Evolutionary conservation across 2,888 invertebrate genomes (phyloP).

Genomic region (Eudasyphora cyanicolor): DNA sequence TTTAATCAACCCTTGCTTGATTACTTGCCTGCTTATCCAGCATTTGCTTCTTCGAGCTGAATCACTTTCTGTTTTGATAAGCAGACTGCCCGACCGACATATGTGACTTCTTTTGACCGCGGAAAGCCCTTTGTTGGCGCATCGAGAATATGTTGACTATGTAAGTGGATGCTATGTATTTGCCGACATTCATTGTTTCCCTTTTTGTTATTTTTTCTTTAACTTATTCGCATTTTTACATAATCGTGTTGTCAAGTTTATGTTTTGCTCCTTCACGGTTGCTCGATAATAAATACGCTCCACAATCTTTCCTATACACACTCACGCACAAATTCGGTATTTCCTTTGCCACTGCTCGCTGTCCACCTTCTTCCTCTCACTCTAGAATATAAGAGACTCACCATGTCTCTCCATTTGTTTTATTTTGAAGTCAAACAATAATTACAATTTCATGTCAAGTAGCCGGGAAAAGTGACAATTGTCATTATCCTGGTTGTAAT

Average conservation of each 20-base stretch:
- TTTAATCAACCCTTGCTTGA: slow-evolving; percentile 43
- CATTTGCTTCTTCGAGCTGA: slow-evolving; percentile 53
- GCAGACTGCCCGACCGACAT: slow-evolving; percentile 1
- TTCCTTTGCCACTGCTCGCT: neutral
- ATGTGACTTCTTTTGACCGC: slow-evolving; percentile 49
- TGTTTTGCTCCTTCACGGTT: slow-evolving; percentile 13
- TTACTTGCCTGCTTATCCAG: slow-evolving; percentile 35
- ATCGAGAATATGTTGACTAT: neutral
- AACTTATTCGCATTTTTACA: slow-evolving; percentile 1
- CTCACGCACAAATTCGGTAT: neutral
- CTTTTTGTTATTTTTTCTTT: slow-evolving; percentile 1
- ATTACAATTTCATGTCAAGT: slow-evolving; percentile 54
- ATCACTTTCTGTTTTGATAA: slow-evolving; percentile 47
- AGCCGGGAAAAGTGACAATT: slow-evolving; percentile 27
- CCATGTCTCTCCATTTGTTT: slow-evolving; percentile 37
- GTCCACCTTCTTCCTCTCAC: too few species aligned
- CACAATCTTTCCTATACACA: neutral
- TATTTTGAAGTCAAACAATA: slow-evolving; percentile 8
- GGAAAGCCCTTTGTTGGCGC: slow-evolving; percentile 30
- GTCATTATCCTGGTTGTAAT: slow-evolving; percentile 21
- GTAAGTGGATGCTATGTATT: neutral
- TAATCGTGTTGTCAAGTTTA: slow-evolving; percentile 27
- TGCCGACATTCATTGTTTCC: slow-evolving; percentile 11
- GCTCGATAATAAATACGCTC: slow-evolving; percentile 2
- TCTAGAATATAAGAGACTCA: slow-evolving; percentile 27